Conservation (phyloP, 2,113 vertebrate species). For the Grammomys surdaster region DNA sequence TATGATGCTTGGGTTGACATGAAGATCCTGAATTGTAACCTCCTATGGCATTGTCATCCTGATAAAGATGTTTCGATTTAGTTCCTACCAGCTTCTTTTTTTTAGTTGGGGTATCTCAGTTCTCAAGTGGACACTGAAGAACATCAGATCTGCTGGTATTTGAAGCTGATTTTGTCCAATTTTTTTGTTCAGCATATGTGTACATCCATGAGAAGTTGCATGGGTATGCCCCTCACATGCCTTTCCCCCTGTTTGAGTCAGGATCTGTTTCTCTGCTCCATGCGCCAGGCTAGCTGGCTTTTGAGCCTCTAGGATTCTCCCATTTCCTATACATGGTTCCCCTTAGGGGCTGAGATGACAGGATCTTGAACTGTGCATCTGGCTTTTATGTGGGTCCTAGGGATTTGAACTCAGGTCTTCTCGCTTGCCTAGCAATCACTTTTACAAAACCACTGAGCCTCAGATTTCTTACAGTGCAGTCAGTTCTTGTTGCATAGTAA, state of each 20-base stretch:
- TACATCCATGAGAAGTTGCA: not conserved
- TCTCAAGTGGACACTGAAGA: not conserved
- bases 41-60: not conserved
- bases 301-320: not conserved
- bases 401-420: not conserved
- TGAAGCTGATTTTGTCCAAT: not conserved
- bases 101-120: not conserved
- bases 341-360: not conserved
- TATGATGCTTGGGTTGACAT: not conserved
- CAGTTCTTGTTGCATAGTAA: not conserved
- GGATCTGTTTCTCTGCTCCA: not conserved
- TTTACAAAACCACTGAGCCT: not conserved
- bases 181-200: not conserved
- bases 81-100: not conserved
- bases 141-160: not conserved
- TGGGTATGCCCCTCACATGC: not conserved
- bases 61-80: not conserved
- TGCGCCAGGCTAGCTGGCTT: not conserved
- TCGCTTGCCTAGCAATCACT: not conserved
- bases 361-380: not conserved
- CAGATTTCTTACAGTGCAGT: not conserved
- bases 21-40: not conserved
- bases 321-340: not conserved
- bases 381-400: not conserved
- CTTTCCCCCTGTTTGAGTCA: not conserved